Percentiles rank a stretch among this genome's conserved stretches.
These are phyloP conservation scores for Copidosoma floridanum DNA, from an alignment of 1,140 invertebrate species.

Conservation along the genomic window DNA sequence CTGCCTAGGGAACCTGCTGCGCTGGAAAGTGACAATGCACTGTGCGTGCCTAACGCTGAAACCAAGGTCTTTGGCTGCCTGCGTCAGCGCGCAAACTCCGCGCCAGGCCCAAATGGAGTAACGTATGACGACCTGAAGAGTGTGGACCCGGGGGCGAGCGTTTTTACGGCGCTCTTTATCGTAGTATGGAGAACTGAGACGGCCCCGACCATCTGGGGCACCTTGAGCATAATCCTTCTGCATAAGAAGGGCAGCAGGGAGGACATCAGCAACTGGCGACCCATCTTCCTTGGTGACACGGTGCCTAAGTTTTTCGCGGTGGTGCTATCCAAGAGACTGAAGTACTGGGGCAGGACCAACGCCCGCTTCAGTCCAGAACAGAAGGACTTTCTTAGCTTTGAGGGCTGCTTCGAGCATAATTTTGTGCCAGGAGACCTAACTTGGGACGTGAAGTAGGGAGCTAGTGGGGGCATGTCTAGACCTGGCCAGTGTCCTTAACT, in stretches of 20 bases:
- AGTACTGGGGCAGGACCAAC: constrained; percentile 19
- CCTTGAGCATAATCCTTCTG: constrained; percentile 37
- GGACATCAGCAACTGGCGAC: constrained; percentile 41
- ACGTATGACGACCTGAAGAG: not conserved
- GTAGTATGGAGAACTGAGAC: too few species aligned
- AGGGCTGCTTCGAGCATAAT: constrained; percentile 48
- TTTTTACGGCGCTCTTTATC: not conserved
- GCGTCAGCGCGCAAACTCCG: not conserved
- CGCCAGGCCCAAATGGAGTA: constrained; percentile 2
- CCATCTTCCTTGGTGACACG: constrained; percentile 40
- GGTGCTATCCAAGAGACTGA: constrained; percentile 31
- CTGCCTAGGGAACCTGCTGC: not conserved
- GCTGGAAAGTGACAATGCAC: not conserved
- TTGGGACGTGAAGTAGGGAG: constrained; percentile 21
- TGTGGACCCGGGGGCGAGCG: not conserved
- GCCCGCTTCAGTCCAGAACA: constrained; percentile 22
- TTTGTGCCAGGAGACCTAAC: constrained; percentile 37
- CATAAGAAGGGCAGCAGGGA: constrained; percentile 38
- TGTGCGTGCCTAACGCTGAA: not conserved
- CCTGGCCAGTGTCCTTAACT: constrained; percentile 39
- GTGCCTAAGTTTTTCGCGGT: constrained; percentile 42
- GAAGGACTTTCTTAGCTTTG: constrained; percentile 41
- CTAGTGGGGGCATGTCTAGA: constrained; percentile 42
- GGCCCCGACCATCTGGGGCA: constrained; percentile 19
- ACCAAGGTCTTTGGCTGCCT: not conserved